Base-by-base conservation (phyloP, 35 echinoderm and acorn worm species). In the Patiria miniata region DNA sequence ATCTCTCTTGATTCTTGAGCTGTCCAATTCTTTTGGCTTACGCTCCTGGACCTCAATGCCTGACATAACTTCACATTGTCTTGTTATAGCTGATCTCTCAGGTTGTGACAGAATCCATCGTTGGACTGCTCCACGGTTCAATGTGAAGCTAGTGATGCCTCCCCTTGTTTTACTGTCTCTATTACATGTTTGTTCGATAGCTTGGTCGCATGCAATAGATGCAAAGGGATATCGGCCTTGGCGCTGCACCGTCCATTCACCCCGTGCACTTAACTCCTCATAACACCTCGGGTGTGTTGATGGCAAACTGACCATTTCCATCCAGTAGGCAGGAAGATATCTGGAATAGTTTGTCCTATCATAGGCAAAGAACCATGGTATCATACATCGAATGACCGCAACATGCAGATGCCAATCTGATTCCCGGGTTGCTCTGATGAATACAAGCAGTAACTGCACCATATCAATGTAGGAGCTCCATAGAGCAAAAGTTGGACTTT, bases 281-380 rank as follows among this genome's bases (percentile, higher is more conserved):
- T 93, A 61, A 78, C 88, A 83, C 7, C 65, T 17, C 33, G 87
- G 92, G 77, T 94, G 83, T 23, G 82, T 86, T 17, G 52, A 55
- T 36, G 68, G 82, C 21, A 94, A 68, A 54, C 85, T 26, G 32
- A 61, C 52, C 87, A 94, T 94, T 47, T 94, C 87, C 23, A 81
- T 38, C 69, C 82, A 94, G 82, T 94, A 94, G 2, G 53, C 78
- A 40, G 92, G 78, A 26, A 90, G 58, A 33, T 94, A 94, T 36
- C 92, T 47, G 0, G 88, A 76, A 90, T 94, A 94, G 58, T 94
- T 90, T 0, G 37, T 82, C 33, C 88, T 33, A 56, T 94, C 83
- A 81, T 94, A 94, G 10, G 92, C 76, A 37, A 94, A 94, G 47
- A 94, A 89, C 92, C 92, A 94, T 47, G 92, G 87, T 22, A 90